These are phyloP conservation scores for Drepana falcataria DNA, from an alignment of 2,888 invertebrate species.

Conservation along the genomic window DNA sequence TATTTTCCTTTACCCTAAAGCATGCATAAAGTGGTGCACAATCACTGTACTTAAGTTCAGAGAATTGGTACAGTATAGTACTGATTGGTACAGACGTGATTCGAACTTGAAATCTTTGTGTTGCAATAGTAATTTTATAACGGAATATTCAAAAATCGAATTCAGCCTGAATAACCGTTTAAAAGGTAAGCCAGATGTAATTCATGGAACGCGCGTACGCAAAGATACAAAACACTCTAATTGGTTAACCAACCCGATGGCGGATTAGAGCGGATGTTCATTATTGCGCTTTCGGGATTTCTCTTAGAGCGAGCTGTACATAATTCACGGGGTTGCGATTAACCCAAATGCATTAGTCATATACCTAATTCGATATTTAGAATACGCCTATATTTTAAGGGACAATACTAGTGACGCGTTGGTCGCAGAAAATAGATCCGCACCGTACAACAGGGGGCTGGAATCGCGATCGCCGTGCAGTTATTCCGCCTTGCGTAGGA, in stretches of 20 bases:
- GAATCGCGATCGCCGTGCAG: too few relatives aligned
- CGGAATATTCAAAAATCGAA: too few relatives aligned
- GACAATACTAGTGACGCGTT: background rate
- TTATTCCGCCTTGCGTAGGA: too few relatives aligned
- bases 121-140: too few relatives aligned
- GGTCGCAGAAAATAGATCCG: background rate
- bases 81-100: too few relatives aligned
- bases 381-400: background rate
- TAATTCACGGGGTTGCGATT: constrained; percentile 51
- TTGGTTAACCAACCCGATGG: constrained; percentile 53
- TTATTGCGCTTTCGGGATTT: constrained; percentile 59
- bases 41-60: too few relatives aligned
- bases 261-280: constrained; percentile 56
- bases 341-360: constrained; percentile 36
- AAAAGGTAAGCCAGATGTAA: background rate
- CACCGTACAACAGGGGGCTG: too few relatives aligned
- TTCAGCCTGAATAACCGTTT: background rate
- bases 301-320: constrained; percentile 44
- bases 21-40: too few relatives aligned
- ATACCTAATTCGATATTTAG: constrained; percentile 3
- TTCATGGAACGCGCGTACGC: constrained; percentile 14
- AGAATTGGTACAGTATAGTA: too few relatives aligned
- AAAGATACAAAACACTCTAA: constrained; percentile 42
- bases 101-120: too few relatives aligned
- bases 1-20: too few relatives aligned